A percentile compares a stretch with the other conserved stretches of the same genome.
Conservation (phyloP, 2,888 invertebrate genomes). For the Oligia latruncula region DNA sequence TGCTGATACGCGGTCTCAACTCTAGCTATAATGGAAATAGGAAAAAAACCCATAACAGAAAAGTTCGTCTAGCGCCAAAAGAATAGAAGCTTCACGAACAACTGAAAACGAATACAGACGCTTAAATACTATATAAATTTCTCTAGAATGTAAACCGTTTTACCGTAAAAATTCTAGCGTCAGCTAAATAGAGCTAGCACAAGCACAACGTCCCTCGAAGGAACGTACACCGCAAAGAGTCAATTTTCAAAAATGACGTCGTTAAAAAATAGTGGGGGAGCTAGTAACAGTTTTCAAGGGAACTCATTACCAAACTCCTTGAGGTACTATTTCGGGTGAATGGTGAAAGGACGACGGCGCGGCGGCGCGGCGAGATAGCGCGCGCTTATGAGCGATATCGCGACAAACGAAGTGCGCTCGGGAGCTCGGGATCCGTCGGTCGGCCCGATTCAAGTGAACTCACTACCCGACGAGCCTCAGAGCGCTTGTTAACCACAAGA, state of each 20-base stretch:
- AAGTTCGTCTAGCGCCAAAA: not conserved
- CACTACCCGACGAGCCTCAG: constrained; percentile 36
- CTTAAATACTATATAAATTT: not conserved
- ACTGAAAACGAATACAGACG: not conserved
- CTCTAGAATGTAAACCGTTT: constrained; percentile 6
- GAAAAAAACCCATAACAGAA: not conserved
- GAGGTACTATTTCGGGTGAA: constrained; percentile 89
- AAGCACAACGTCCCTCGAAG: constrained; percentile 32
- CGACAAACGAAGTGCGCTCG: constrained; percentile 86
- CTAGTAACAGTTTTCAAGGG: constrained; percentile 82
- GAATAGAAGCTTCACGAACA: not conserved
- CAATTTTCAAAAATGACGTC: constrained; percentile 83
- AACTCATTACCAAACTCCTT: constrained; percentile 89
- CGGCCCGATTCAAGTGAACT: constrained; percentile 48
- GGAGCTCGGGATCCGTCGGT: constrained; percentile 49
- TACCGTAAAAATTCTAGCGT: constrained; percentile 30
- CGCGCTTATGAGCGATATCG: constrained; percentile 87
- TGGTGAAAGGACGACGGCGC: constrained; percentile 77
- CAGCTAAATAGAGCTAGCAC: constrained; percentile 42
- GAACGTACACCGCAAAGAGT: constrained; percentile 67
- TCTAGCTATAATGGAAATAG: not conserved
- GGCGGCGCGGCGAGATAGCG: constrained; percentile 83
- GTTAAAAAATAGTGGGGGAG: constrained; percentile 82
- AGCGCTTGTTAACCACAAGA: constrained; percentile 61
- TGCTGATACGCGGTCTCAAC: not conserved